Percentiles rank a stretch among this genome's conserved stretches.
Evolutionary conservation across 2,888 invertebrate genomes (phyloP).

Genomic region (Leptopterna dolabrata): DNA sequence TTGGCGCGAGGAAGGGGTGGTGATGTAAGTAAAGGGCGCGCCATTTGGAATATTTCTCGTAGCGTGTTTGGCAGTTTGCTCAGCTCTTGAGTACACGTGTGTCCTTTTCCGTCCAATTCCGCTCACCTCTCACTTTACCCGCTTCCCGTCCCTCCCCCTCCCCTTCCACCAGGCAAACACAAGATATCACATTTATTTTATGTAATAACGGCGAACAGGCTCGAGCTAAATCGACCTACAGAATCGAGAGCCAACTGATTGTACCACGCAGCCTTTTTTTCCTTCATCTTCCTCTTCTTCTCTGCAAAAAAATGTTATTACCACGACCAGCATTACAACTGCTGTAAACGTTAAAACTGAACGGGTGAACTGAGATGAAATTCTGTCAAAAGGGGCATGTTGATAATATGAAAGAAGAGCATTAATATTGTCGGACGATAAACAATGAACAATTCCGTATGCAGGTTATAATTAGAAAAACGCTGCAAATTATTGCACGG

Average conservation of each 20-base stretch:
- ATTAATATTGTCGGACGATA: too few relatives aligned
- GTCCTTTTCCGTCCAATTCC: slow-evolving; percentile 28
- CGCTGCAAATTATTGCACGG: too few relatives aligned
- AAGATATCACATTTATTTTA: slow-evolving; percentile 35
- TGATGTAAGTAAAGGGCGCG: slow-evolving; percentile 25
- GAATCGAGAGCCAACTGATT: background rate
- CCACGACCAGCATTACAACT: background rate
- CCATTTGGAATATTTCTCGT: slow-evolving; percentile 48
- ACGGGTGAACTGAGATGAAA: too few relatives aligned
- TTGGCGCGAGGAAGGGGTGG: background rate
- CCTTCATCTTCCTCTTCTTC: too few relatives aligned
- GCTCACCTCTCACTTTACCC: slow-evolving; percentile 21
- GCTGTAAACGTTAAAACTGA: too few relatives aligned
- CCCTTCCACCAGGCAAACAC: slow-evolving; percentile 28
- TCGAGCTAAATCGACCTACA: slow-evolving; percentile 12
- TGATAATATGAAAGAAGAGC: too few relatives aligned
- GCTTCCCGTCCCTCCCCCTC: background rate
- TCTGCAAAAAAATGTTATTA: background rate
- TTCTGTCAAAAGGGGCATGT: too few relatives aligned
- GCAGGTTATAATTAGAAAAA: too few relatives aligned
- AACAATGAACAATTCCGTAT: too few relatives aligned
- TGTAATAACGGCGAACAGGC: slow-evolving; percentile 13
- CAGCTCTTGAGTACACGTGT: slow-evolving; percentile 51
- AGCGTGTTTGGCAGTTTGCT: slow-evolving; percentile 47
- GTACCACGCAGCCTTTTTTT: background rate